Base-by-base conservation (phyloP, 2,113 vertebrate genomes). In the Hucho hucho region DNA sequence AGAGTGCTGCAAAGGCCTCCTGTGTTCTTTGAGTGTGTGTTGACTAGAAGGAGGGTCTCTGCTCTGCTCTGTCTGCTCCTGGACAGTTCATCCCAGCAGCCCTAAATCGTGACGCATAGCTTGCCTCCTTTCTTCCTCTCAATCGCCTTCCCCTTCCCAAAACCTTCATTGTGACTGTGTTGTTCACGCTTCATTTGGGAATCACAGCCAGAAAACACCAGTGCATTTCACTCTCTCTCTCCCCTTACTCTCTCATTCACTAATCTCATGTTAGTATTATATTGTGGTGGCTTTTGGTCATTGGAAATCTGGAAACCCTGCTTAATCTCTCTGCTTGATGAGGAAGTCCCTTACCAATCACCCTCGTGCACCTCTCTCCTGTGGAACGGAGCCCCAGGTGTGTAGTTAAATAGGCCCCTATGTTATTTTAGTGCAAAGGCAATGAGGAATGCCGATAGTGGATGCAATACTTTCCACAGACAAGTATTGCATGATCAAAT, bases 161-260 rank as follows among this genome's bases (percentile, higher is more conserved):
- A 72, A 66, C 47, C 28, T 43, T 83, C 47, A 76, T 75, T 82
- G 75, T 84, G 80, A 59, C 65, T 0, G 78, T 81, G 81, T 86
- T 80, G 79, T 82, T 89, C 84, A 82, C 20, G 70, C 83, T 87
- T 85, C 65, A 77, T 79, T 89, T 81, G 70, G 76, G 72, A 85
- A 86, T 84, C 75, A 12, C 70, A 76, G 79, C 82, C 79, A 20
- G 87, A 87, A 77, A 88, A 84, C 77, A 84, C 68, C 79, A 20
- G 13, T 74, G 61, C 13, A 28, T 77, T 87, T 84, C 78, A 64
- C 80, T 81, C 73, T 64, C 72, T 56, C 80, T 43, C 37, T 11
- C 72, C 72, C 29, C 29, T 25, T 69, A 22, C 32, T 71, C 16
- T 4, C 79, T 72, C 43, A 9, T 47, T 6, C 69, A 37, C 9